Percentiles rank a stretch among this genome's conserved stretches.
These are phyloP conservation scores for Oligia strigilis DNA, from an alignment of 2,888 invertebrate genomes.

Conservation along the genomic window DNA sequence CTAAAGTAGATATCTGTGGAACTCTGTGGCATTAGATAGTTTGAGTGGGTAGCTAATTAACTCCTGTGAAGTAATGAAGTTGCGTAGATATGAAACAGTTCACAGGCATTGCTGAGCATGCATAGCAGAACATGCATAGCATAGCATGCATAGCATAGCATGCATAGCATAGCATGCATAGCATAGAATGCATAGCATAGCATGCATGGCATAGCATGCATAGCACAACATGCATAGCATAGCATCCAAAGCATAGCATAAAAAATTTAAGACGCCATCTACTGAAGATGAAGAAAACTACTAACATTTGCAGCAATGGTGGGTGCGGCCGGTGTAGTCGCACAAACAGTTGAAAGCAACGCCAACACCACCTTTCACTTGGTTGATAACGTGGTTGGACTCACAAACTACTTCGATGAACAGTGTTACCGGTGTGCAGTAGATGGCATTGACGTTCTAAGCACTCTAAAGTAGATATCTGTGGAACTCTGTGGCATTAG, in stretches of 20 bases:
- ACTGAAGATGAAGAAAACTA: conserved; percentile 4
- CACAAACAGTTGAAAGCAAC: background rate
- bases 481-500: background rate
- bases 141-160: too few species aligned
- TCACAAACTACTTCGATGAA: background rate
- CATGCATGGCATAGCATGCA: too few species aligned
- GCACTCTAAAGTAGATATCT: background rate
- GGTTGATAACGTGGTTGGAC: background rate
- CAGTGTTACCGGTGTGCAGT: background rate
- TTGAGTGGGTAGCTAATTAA: background rate
- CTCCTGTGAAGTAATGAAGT: background rate
- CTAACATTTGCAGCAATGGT: background rate
- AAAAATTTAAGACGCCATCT: conserved; percentile 45
- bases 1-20: background rate
- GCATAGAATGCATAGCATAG: too few species aligned
- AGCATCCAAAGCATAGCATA: too few species aligned
- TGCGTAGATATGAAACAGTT: conserved; percentile 9
- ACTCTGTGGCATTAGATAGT: background rate
- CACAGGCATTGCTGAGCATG: background rate
- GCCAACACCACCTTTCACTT: conserved; percentile 44
- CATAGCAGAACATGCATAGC: too few species aligned
- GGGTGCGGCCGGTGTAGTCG: too few species aligned
- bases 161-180: too few species aligned
- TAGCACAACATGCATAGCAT: too few species aligned
- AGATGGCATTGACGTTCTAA: conserved; percentile 50